Conservation (phyloP, 2,797 vertebrate genomes). For the Phataginus tricuspis region DNA sequence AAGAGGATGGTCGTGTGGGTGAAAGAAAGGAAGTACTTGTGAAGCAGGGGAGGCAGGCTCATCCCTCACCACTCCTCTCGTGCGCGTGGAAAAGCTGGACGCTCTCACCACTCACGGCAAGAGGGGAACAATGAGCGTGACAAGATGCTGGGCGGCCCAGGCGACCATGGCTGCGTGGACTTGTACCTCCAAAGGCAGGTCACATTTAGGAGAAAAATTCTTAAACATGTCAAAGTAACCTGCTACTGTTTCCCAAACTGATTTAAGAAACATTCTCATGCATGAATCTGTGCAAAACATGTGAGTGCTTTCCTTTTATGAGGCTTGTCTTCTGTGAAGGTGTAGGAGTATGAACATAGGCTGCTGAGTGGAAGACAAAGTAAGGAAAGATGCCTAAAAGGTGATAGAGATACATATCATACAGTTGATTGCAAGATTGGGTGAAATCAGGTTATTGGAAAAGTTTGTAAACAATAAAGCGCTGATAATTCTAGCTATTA, state of each 20-base stretch:
- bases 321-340: not conserved
- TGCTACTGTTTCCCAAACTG: not conserved
- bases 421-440: not conserved
- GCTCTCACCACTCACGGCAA: not conserved
- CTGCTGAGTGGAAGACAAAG: not conserved
- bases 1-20: not conserved
- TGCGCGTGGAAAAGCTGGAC: not conserved
- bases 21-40: not conserved
- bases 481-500: not conserved
- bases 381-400: not conserved
- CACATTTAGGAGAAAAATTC: not conserved
- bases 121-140: not conserved
- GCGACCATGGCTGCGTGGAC: not conserved
- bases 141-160: rapidly evolving
- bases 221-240: not conserved
- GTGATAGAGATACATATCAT: not conserved
- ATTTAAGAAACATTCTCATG: not conserved
- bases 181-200: not conserved
- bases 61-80: not conserved
- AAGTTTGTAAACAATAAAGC: not conserved
- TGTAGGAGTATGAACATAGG: not conserved
- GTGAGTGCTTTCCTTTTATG: not conserved
- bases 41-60: not conserved
- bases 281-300: not conserved
- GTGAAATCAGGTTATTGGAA: not conserved